phyloP scores from a whole-genome alignment of 1,140 invertebrate genomes.

The Drosophila kanapiae region DNA sequence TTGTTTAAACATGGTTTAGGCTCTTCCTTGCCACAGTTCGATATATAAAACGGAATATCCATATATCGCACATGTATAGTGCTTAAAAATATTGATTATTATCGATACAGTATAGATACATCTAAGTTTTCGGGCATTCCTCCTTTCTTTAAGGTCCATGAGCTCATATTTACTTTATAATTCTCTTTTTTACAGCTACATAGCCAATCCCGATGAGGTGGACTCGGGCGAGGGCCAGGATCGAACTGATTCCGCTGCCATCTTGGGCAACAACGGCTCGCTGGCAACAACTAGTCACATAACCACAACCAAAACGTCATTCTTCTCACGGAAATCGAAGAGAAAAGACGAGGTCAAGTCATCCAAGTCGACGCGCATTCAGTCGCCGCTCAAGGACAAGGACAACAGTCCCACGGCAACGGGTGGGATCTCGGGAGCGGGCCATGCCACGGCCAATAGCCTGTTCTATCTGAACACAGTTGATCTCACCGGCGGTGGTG shows the following conservation, averaged over 20 bases:
- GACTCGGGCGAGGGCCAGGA: constrained; percentile 60
- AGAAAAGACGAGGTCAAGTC: constrained; percentile 84
- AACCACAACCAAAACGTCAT: constrained; percentile 78
- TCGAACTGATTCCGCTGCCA: constrained; percentile 42
- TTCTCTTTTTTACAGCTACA: constrained; percentile 50
- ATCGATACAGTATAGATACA: too few species aligned
- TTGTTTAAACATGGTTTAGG: too few species aligned
- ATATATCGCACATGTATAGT: too few species aligned
- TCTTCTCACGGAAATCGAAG: constrained; percentile 82
- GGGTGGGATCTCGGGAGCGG: constrained; percentile 18
- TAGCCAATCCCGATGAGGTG: constrained; percentile 73
- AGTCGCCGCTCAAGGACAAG: constrained; percentile 83
- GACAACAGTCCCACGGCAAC: constrained; percentile 65
- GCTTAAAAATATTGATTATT: too few species aligned
- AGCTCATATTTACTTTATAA: not conserved
- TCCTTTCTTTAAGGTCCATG: too few species aligned
- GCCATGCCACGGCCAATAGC: constrained; percentile 72
- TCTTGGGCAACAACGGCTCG: constrained; percentile 58
- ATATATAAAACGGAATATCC: too few species aligned
- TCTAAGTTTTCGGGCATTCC: too few species aligned
- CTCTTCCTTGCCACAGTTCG: too few species aligned
- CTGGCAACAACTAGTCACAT: constrained; percentile 65
- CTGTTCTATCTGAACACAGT: constrained; percentile 82
- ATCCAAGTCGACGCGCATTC: constrained; percentile 71
- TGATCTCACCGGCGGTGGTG: constrained; percentile 76